Evolutionary conservation across 2,797 vertebrate genomes (phyloP).

Genomic region (Trachops cirrhosus): DNA sequence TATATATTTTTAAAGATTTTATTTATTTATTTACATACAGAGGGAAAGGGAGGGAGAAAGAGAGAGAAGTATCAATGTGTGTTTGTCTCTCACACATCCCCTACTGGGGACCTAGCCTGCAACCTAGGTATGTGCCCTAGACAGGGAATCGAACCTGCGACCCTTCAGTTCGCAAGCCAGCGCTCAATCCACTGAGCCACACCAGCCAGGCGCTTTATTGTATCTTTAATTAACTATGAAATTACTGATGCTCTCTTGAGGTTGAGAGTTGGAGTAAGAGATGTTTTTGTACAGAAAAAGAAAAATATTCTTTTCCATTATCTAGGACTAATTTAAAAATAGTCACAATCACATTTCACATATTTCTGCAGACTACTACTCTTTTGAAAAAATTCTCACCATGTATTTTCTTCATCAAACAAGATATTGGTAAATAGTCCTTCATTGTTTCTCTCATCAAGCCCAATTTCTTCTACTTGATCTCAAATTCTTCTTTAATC

Average conservation of each 20-base stretch:
- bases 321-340: background rate
- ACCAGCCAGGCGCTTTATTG: background rate
- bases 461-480: background rate
- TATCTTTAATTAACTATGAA: background rate
- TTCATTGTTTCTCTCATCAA: background rate
- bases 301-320: background rate
- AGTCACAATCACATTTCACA: background rate
- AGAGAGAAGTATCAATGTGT: no score
- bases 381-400: background rate
- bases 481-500: conserved; percentile 14
- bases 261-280: background rate
- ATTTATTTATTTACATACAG: no score
- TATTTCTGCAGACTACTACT: background rate
- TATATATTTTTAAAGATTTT: background rate
- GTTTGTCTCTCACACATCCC: no score
- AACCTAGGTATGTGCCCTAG: no score
- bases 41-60: no score
- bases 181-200: no score
- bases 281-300: background rate
- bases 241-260: background rate
- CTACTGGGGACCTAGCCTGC: no score
- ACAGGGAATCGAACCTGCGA: no score
- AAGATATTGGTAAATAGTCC: background rate
- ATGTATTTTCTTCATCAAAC: background rate
- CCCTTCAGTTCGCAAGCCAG: no score